phyloP scores from a whole-genome alignment of 1,140 invertebrate species.

The Hylyphantes graminicola region DNA sequence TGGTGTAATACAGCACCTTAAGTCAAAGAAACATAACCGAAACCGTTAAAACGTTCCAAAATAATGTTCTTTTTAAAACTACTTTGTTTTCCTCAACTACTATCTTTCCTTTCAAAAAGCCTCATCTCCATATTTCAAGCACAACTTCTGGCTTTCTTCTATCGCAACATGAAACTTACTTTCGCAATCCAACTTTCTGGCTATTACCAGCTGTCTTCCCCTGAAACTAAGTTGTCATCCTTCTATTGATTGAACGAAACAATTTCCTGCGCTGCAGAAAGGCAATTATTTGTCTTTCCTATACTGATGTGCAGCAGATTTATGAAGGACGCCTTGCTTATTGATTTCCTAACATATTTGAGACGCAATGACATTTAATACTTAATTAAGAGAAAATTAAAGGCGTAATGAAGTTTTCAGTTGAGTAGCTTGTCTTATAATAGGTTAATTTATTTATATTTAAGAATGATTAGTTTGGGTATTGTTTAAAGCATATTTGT shows the following conservation, averaged over 20 bases:
- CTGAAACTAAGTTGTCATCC: slow-evolving; percentile 15
- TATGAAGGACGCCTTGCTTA: slow-evolving; percentile 30
- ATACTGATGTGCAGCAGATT: slow-evolving; percentile 23
- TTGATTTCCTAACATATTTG: neutral
- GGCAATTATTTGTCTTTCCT: slow-evolving; percentile 34
- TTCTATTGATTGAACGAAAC: slow-evolving; percentile 34
- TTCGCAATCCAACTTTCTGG: slow-evolving; percentile 1
- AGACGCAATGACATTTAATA: too few relatives aligned
- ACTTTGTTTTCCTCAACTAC: neutral
- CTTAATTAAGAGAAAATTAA: too few relatives aligned
- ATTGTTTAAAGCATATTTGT: too few relatives aligned
- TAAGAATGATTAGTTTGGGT: too few relatives aligned
- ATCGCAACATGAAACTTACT: neutral
- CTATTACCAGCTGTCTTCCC: slow-evolving; percentile 11
- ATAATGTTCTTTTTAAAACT: neutral
- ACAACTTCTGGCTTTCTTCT: too few relatives aligned
- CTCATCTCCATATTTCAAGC: too few relatives aligned
- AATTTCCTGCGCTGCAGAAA: slow-evolving; percentile 26
- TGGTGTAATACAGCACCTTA: too few relatives aligned
- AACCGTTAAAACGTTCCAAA: neutral
- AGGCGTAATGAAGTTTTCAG: too few relatives aligned
- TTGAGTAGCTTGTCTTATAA: too few relatives aligned
- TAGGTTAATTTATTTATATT: too few relatives aligned
- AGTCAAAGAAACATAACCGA: too few relatives aligned
- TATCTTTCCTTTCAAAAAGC: too few relatives aligned